Conservation (phyloP, 2,113 vertebrate species). For the Sialia sialis region DNA sequence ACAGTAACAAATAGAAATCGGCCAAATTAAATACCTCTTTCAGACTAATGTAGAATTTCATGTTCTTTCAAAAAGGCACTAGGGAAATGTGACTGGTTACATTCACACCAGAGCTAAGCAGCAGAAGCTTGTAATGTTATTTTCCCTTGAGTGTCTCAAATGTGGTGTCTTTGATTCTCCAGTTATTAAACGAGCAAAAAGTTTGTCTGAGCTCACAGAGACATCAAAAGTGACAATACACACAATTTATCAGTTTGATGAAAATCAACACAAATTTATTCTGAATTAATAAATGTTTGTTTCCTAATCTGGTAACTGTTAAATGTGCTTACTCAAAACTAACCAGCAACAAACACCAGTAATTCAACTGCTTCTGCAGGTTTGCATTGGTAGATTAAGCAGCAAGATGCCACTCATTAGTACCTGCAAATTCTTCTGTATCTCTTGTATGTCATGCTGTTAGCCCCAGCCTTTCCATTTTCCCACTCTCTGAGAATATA, state of each 20-base stretch:
- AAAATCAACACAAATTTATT: background rate
- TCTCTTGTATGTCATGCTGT: background rate
- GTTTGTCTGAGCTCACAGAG: background rate
- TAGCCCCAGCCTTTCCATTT: background rate
- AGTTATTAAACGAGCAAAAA: background rate
- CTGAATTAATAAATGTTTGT: background rate
- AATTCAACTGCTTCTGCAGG: background rate
- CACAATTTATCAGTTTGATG: background rate
- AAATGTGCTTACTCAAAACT: background rate
- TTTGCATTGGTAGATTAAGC: background rate
- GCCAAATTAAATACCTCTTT: background rate
- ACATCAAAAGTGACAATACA: background rate
- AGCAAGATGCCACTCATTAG: background rate
- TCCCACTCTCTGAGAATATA: background rate
- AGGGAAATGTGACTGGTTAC: background rate
- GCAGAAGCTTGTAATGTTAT: background rate
- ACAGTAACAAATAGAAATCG: background rate
- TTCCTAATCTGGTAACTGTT: background rate
- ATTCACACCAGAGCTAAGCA: background rate
- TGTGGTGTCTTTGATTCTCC: background rate
- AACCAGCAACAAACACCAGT: background rate
- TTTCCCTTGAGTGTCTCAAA: background rate
- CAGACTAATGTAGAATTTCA: background rate
- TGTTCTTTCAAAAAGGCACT: background rate
- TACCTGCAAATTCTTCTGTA: background rate